These are phyloP conservation scores for Theristicus caerulescens DNA, from an alignment of 2,113 vertebrate species.

Conservation along the genomic window DNA sequence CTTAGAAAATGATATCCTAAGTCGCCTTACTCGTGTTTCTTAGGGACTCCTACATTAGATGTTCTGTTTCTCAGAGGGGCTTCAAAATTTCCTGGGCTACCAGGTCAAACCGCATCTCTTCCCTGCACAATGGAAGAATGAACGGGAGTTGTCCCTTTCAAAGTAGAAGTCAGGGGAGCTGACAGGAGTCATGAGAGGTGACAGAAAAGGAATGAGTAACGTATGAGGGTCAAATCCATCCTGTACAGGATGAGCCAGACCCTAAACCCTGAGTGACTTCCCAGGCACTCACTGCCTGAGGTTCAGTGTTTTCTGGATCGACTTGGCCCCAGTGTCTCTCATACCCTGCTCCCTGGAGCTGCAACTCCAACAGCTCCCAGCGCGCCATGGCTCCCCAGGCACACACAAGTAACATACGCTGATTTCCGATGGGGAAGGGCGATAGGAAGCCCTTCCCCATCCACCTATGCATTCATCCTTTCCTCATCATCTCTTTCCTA, in stretches of 20 bases:
- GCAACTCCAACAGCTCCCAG: background rate
- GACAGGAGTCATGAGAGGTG: background rate
- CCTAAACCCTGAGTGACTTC: background rate
- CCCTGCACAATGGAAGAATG: background rate
- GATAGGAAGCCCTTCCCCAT: background rate
- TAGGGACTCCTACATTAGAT: background rate
- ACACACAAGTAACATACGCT: accelerated
- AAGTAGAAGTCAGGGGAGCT: background rate
- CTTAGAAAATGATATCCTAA: background rate
- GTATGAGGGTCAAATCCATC: background rate
- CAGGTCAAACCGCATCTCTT: background rate
- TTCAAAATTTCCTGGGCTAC: background rate
- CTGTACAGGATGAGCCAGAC: accelerated
- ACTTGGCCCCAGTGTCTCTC: background rate
- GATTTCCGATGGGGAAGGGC: background rate
- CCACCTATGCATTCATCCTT: background rate
- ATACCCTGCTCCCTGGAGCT: background rate
- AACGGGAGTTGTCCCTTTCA: background rate
- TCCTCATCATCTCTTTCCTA: background rate
- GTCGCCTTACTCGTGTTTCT: background rate
- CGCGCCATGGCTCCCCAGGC: accelerated
- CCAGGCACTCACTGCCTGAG: accelerated
- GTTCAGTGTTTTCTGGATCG: background rate
- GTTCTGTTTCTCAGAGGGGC: background rate
- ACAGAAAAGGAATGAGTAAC: background rate